Conservation (phyloP, 2,888 invertebrate genomes). For the Andrena camellia region DNA sequence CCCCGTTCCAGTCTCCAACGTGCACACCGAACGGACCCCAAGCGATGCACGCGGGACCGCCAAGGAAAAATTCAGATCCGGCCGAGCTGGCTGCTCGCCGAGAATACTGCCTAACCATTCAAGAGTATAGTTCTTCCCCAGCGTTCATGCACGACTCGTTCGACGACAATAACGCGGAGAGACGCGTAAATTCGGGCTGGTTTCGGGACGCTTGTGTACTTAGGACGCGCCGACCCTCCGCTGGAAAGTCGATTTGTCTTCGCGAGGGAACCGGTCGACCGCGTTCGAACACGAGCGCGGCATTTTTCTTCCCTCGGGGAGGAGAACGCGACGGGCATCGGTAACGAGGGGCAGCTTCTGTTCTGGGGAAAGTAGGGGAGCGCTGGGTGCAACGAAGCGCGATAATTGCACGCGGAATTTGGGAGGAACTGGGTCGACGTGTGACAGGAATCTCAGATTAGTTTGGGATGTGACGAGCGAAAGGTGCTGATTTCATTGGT, state of each 20-base stretch:
- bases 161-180: slow-evolving; percentile 13
- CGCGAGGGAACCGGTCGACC: background rate
- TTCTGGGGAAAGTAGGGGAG: background rate
- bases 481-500: background rate
- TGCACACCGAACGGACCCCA: background rate
- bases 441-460: background rate
- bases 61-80: background rate
- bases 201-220: slow-evolving; percentile 36
- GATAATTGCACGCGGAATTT: slow-evolving; percentile 33
- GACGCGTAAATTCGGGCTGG: slow-evolving; percentile 27
- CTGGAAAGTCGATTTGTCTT: slow-evolving; percentile 30
- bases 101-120: slow-evolving; percentile 21
- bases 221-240: slow-evolving; percentile 41
- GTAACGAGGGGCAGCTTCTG: slow-evolving; percentile 14
- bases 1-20: slow-evolving; percentile 14
- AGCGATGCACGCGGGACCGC: background rate
- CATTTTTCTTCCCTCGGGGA: slow-evolving; percentile 29
- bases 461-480: background rate
- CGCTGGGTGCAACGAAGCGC: slow-evolving; percentile 22
- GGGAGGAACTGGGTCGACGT: background rate
- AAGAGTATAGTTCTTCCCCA: background rate
- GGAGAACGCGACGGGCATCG: slow-evolving; percentile 7
- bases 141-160: slow-evolving; percentile 30
- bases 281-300: slow-evolving; percentile 20
- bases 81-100: slow-evolving; percentile 12